Evolutionary conservation across 2,113 vertebrate species (phyloP).

Genomic region (human): DNA sequence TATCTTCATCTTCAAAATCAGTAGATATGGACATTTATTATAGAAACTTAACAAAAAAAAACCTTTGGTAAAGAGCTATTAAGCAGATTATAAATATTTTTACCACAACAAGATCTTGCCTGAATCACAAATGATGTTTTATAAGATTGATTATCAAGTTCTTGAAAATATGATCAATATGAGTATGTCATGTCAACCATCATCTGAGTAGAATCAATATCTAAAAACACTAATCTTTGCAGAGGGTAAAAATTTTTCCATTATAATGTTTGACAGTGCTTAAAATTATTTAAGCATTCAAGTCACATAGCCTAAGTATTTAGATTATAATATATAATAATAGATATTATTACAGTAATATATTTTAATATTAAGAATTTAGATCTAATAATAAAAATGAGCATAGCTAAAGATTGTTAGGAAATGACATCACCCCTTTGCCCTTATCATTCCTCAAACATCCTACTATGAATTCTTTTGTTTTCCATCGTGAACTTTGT

Average conservation of each 20-base stretch:
- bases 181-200: neutral
- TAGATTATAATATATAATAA: neutral
- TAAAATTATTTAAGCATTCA: neutral
- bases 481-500: neutral
- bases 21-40: neutral
- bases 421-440: neutral
- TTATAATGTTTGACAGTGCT: neutral
- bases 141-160: neutral
- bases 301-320: neutral
- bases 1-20: neutral
- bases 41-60: neutral
- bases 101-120: neutral
- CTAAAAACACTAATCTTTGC: neutral
- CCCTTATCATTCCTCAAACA: neutral
- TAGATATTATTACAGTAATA: neutral
- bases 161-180: neutral
- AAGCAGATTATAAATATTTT: neutral
- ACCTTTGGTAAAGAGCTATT: neutral
- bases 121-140: neutral
- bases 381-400: neutral
- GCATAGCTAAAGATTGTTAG: neutral
- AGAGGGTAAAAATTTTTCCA: neutral
- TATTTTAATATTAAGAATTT: neutral
- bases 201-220: neutral
- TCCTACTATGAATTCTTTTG: neutral